Percentiles rank a stretch among this genome's conserved stretches.
Conservation (phyloP, 2,888 invertebrate genomes). For the Amphipoea oculea region DNA sequence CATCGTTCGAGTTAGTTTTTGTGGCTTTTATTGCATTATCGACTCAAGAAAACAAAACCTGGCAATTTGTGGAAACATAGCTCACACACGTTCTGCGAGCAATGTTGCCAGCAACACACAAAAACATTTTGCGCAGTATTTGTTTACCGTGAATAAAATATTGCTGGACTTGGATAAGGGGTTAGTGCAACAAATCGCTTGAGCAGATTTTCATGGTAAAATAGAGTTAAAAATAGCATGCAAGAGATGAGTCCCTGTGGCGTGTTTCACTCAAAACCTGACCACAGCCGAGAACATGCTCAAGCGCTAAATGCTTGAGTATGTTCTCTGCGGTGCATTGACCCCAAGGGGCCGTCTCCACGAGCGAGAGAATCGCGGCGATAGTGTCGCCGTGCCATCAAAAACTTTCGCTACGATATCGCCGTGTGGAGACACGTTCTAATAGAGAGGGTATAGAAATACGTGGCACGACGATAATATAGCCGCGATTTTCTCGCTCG, state of each 20-base stretch:
- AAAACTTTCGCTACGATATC: too few relatives aligned
- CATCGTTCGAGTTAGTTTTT: conserved; percentile 64
- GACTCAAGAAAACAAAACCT: background rate
- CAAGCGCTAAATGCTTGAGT: background rate
- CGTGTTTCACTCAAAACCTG: background rate
- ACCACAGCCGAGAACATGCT: background rate
- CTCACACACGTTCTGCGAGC: background rate
- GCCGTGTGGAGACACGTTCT: too few relatives aligned
- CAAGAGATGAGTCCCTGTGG: background rate
- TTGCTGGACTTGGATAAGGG: background rate
- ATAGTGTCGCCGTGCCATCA: too few relatives aligned
- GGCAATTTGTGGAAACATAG: background rate
- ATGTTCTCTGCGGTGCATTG: background rate
- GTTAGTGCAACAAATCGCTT: background rate
- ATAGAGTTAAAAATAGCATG: background rate
- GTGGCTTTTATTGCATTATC: conserved; percentile 22
- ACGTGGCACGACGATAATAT: too few relatives aligned
- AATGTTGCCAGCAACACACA: background rate
- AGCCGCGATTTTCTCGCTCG: too few relatives aligned
- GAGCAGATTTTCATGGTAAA: background rate
- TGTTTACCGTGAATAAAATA: background rate
- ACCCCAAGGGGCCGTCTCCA: background rate
- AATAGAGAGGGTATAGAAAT: too few relatives aligned
- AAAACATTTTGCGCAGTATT: background rate
- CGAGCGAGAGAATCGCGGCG: too few relatives aligned